Evolutionary conservation across 1,140 invertebrate species (phyloP).

Genomic region (Drosophila pseudoobscura): DNA sequence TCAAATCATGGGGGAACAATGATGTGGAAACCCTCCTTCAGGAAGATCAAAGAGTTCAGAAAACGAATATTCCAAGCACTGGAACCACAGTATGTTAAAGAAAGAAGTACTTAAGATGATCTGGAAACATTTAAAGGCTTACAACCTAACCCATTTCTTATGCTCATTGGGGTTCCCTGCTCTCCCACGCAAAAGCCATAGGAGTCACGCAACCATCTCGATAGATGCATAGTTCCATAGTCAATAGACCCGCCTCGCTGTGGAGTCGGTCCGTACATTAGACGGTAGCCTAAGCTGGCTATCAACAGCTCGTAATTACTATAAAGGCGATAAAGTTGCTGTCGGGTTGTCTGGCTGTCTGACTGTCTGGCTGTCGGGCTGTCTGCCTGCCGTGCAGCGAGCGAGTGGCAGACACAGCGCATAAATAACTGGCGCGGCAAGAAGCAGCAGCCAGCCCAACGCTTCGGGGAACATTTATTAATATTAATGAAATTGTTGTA

Average conservation of each 20-base stretch:
- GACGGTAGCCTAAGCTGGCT: slow-evolving; percentile 73
- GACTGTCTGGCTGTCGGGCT: background rate
- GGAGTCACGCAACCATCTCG: slow-evolving; percentile 64
- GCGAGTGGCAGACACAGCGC: slow-evolving; percentile 22
- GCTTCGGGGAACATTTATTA: slow-evolving; percentile 64
- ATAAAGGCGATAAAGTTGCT: slow-evolving; percentile 70
- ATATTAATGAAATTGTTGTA: slow-evolving; percentile 80
- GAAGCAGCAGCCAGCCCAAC: slow-evolving; percentile 41
- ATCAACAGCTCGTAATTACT: slow-evolving; percentile 81
- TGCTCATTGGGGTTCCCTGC: background rate
- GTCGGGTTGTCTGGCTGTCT: slow-evolving; percentile 20
- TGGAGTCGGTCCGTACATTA: slow-evolving; percentile 26
- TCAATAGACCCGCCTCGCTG: slow-evolving; percentile 19
- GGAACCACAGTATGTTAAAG: no score
- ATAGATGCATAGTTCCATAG: slow-evolving; percentile 8
- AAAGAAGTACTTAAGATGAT: no score
- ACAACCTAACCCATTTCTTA: background rate
- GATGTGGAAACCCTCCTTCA: no score
- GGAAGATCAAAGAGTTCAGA: no score
- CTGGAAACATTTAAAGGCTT: no score
- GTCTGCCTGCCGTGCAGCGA: slow-evolving; percentile 5
- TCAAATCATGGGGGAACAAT: no score
- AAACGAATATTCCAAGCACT: no score
- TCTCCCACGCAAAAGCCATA: slow-evolving; percentile 25
- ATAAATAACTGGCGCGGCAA: slow-evolving; percentile 61